Percentiles rank a stretch among this genome's conserved stretches.
These are phyloP conservation scores for Phaonia tiefii DNA, from an alignment of 2,888 invertebrate genomes.

Conservation along the genomic window DNA sequence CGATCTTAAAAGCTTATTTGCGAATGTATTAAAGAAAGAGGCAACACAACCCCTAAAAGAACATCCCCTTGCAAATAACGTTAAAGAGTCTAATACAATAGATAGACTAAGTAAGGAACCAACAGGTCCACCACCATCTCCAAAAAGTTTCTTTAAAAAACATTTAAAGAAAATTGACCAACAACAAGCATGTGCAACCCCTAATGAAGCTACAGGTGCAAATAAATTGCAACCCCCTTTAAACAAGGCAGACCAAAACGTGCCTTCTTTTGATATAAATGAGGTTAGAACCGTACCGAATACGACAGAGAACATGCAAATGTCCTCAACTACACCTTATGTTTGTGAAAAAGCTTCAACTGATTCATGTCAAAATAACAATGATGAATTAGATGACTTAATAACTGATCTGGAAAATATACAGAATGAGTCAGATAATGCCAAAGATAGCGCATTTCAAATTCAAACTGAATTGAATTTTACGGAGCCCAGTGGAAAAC, in stretches of 20 bases:
- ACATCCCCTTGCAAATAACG: not conserved
- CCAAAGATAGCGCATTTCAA: not conserved
- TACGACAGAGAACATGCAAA: too few species aligned
- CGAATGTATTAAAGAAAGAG: conserved; percentile 61
- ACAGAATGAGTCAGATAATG: conserved; percentile 22
- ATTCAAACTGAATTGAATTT: not conserved
- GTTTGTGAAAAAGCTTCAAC: not conserved
- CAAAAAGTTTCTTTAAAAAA: too few species aligned
- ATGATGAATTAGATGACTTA: conserved; percentile 30
- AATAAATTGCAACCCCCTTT: too few species aligned
- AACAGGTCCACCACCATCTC: not conserved
- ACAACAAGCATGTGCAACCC: too few species aligned
- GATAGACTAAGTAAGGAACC: not conserved
- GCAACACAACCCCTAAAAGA: not conserved
- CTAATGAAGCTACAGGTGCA: too few species aligned
- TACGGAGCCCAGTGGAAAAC: conserved; percentile 13
- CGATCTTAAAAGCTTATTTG: conserved; percentile 64
- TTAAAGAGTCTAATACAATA: not conserved
- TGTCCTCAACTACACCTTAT: too few species aligned
- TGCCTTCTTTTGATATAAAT: too few species aligned
- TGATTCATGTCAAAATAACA: not conserved
- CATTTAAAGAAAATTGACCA: too few species aligned
- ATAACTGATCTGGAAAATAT: conserved; percentile 18
- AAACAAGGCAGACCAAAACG: too few species aligned
- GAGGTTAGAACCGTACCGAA: too few species aligned